phyloP scores from a whole-genome alignment of 2,888 invertebrate species.

The Thecophora atra region DNA sequence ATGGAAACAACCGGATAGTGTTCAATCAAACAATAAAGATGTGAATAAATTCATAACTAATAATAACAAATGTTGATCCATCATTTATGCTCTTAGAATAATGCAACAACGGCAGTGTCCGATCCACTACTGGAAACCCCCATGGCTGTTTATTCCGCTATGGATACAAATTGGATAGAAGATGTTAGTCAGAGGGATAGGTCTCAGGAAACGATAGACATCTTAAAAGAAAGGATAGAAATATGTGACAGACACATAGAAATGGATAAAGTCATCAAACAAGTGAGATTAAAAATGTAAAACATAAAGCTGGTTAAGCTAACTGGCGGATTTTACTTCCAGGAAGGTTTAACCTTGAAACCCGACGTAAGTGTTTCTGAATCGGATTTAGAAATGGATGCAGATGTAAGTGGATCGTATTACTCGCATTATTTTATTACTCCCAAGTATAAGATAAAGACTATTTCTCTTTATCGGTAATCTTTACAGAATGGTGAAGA shows the following conservation, averaged over 20 bases:
- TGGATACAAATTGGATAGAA: background rate
- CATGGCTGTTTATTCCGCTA: background rate
- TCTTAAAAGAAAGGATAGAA: background rate
- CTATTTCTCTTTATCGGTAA: background rate
- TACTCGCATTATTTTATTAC: too few relatives aligned
- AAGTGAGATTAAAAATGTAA: background rate
- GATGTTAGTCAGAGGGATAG: constrained; percentile 9
- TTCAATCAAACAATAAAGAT: background rate
- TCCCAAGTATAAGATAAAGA: background rate
- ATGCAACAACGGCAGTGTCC: background rate
- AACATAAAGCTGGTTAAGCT: background rate
- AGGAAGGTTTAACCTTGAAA: constrained; percentile 10
- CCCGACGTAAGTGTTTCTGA: constrained; percentile 2
- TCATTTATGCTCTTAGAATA: background rate
- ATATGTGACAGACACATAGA: background rate
- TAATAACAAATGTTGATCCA: background rate
- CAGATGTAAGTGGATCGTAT: constrained; percentile 1
- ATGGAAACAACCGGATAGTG: background rate
- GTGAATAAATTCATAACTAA: background rate
- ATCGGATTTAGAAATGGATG: constrained; percentile 10
- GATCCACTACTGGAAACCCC: constrained; percentile 12
- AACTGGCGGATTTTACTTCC: background rate
- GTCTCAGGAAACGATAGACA: background rate
- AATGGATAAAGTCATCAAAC: constrained; percentile 5
- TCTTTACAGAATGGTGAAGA: background rate